Conservation (phyloP, 2,888 invertebrate species). For the Glaucopsyche alexis region DNA sequence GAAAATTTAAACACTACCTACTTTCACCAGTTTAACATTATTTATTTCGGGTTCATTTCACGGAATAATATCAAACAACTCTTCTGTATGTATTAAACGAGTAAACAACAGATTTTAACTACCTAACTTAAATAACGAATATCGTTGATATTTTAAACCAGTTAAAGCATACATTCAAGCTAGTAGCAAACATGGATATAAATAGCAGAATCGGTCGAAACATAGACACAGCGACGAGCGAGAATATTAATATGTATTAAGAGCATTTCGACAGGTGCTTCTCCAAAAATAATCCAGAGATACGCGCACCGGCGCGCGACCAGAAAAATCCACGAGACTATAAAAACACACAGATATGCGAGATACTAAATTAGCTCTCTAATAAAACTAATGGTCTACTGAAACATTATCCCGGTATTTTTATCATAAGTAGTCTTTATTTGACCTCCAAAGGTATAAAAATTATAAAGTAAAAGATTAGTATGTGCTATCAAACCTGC, state of each 20-base stretch:
- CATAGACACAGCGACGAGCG: constrained; percentile 24
- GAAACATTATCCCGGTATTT: not conserved
- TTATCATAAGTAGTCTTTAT: not conserved
- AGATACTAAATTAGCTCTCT: not conserved
- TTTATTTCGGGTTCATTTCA: not conserved
- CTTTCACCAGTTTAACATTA: not conserved
- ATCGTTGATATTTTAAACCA: not conserved
- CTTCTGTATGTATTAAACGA: not conserved
- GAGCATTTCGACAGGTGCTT: constrained; percentile 28
- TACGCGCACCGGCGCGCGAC: constrained; percentile 19
- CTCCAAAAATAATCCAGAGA: constrained; percentile 27
- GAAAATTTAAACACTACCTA: not conserved
- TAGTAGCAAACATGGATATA: constrained; percentile 11
- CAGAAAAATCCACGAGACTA: constrained; percentile 21
- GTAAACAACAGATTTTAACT: not conserved
- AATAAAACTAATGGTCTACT: not conserved
- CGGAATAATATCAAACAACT: not conserved
- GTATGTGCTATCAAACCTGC: not conserved
- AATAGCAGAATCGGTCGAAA: constrained; percentile 25
- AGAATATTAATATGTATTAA: constrained; percentile 25
- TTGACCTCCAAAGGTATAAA: not conserved
- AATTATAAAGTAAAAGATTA: not conserved
- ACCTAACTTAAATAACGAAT: not conserved
- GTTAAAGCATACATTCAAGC: constrained; percentile 19
- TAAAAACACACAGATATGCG: constrained; percentile 1